Evolutionary conservation across 2,113 vertebrate genomes (phyloP).

Genomic region (Miniopterus natalensis): DNA sequence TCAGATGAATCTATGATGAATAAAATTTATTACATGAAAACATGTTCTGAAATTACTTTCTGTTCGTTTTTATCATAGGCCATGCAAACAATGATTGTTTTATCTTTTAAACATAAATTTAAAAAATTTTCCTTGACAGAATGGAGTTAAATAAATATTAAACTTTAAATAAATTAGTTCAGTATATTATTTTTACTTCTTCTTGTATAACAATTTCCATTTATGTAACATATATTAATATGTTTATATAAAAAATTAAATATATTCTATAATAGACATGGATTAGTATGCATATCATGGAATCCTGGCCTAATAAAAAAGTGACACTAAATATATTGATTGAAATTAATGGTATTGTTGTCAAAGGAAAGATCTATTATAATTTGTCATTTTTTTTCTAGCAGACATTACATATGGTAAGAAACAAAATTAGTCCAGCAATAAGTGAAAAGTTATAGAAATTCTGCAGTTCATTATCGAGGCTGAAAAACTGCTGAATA

Average conservation of each 20-base stretch:
- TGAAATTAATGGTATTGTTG: background rate
- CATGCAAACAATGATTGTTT: background rate
- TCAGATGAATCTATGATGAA: background rate
- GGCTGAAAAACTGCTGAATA: background rate
- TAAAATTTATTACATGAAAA: background rate
- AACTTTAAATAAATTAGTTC: slow-evolving; percentile 35
- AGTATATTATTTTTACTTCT: slow-evolving; percentile 16
- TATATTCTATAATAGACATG: background rate
- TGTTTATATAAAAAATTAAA: background rate
- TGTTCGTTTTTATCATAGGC: background rate
- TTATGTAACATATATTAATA: background rate
- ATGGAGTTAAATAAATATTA: background rate
- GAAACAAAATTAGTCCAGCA: background rate
- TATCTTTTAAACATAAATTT: background rate
- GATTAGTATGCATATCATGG: background rate
- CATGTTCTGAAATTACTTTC: background rate
- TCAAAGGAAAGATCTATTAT: background rate
- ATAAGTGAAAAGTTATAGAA: background rate
- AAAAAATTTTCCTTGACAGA: background rate
- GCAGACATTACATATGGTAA: background rate
- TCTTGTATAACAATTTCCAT: background rate
- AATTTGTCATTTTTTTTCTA: background rate
- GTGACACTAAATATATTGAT: background rate
- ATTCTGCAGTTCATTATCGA: background rate
- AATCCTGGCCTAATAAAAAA: background rate